These are phyloP conservation scores for Merluccius polli DNA, from an alignment of 2,797 vertebrate genomes.

Conservation along the genomic window DNA sequence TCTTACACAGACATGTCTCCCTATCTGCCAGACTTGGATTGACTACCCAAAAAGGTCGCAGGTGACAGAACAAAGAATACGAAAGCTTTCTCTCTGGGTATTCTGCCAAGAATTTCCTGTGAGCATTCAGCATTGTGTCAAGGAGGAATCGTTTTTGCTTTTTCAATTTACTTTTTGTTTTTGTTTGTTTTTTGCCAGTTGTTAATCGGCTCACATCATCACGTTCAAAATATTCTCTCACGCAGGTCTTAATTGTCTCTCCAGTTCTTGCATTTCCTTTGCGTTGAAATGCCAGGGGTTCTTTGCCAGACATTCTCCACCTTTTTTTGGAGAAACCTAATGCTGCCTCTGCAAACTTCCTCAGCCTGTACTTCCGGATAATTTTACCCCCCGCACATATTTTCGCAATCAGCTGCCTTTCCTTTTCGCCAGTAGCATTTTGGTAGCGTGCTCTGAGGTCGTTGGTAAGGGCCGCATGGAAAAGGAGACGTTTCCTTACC, in stretches of 20 bases:
- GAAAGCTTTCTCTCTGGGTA: background rate
- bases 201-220: background rate
- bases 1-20: conserved; percentile 6
- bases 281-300: background rate
- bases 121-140: background rate
- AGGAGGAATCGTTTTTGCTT: background rate
- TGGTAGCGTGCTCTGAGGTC: background rate
- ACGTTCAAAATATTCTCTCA: background rate
- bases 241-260: background rate
- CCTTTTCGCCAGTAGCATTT: no score
- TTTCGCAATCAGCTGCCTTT: no score
- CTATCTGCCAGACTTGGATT: background rate
- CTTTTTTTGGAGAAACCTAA: background rate
- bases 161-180: background rate
- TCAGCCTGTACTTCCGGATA: background rate
- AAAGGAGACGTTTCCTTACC: background rate
- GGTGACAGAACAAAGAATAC: conserved; percentile 1
- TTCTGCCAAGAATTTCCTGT: background rate
- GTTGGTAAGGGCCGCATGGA: background rate
- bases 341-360: background rate
- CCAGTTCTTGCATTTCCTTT: background rate
- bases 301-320: background rate
- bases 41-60: conserved; percentile 12
- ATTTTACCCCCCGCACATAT: background rate
- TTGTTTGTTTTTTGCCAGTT: background rate